phyloP scores from a whole-genome alignment of 2,888 invertebrate genomes.

The Polydrusus cervinus region DNA sequence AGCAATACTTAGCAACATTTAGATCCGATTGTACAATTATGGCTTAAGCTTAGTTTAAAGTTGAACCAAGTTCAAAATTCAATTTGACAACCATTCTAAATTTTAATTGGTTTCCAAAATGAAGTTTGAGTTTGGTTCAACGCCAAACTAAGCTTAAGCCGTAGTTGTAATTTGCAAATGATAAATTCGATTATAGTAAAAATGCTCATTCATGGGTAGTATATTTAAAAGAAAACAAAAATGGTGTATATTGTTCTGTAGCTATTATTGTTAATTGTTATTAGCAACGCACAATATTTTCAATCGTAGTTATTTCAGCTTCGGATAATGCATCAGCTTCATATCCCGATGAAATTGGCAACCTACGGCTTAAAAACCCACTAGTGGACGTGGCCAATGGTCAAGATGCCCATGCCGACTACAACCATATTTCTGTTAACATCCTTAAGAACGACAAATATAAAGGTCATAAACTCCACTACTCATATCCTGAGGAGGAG shows the following conservation, averaged over 20 bases:
- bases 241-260: conserved; percentile 45
- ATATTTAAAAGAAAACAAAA: conserved; percentile 17
- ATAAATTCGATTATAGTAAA: no score
- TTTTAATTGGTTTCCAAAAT: no score
- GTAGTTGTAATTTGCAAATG: no score
- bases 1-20: no score
- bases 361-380: conserved; percentile 75
- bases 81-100: no score
- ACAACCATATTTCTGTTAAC: conserved; percentile 70
- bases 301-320: conserved; percentile 70
- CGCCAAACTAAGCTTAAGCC: no score
- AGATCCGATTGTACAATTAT: no score
- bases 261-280: conserved; percentile 5
- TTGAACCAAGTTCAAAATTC: no score
- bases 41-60: no score
- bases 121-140: no score
- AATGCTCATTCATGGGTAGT: no score
- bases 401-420: conserved; percentile 72
- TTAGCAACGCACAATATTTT: conserved; percentile 33
- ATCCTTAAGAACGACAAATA: conserved; percentile 70
- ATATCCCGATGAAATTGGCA: conserved; percentile 73
- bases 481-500: conserved; percentile 67
- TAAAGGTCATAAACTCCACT: conserved; percentile 60
- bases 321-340: conserved; percentile 75
- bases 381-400: conserved; percentile 75